Evolutionary conservation across 2,888 invertebrate genomes (phyloP).

Genomic region (Drosophila mercatorum): DNA sequence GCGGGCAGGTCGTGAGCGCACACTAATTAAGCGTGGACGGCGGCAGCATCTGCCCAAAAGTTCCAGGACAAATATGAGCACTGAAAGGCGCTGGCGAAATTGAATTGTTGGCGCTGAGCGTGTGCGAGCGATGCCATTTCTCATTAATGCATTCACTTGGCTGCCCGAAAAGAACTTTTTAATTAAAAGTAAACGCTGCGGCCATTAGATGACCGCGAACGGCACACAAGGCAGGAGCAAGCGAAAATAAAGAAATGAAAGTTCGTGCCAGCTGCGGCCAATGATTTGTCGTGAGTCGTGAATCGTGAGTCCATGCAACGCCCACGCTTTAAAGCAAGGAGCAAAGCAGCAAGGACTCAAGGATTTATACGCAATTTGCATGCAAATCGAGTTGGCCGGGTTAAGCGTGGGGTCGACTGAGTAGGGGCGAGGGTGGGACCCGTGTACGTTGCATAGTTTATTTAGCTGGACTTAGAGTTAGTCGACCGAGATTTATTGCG

Average conservation of each 20-base stretch:
- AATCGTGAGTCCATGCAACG: slow-evolving; percentile 7
- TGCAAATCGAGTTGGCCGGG: slow-evolving; percentile 56
- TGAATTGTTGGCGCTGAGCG: slow-evolving; percentile 37
- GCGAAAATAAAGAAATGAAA: background rate
- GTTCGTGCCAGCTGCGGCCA: slow-evolving; percentile 17
- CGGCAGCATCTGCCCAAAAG: slow-evolving; percentile 22
- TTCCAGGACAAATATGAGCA: slow-evolving; percentile 15
- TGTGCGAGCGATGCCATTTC: slow-evolving; percentile 6
- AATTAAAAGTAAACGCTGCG: slow-evolving; percentile 62
- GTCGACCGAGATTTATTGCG: slow-evolving; percentile 48
- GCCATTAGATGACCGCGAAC: slow-evolving; percentile 24
- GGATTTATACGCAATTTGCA: slow-evolving; percentile 69
- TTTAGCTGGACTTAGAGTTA: slow-evolving; percentile 14
- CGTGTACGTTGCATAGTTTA: slow-evolving; percentile 11
- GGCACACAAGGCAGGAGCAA: background rate
- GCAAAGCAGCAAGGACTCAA: slow-evolving; percentile 45
- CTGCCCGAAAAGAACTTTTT: slow-evolving; percentile 37
- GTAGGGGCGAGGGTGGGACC: background rate
- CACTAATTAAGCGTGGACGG: slow-evolving; percentile 23
- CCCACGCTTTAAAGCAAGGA: background rate
- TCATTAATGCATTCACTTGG: slow-evolving; percentile 14
- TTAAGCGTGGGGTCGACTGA: no score
- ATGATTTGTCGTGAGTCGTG: slow-evolving; percentile 4
- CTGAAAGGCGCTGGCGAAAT: slow-evolving; percentile 17
- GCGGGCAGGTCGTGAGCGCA: slow-evolving; percentile 19